Evolutionary conservation across 2,113 vertebrate genomes (phyloP).

Genomic region (Myotis brandtii): DNA sequence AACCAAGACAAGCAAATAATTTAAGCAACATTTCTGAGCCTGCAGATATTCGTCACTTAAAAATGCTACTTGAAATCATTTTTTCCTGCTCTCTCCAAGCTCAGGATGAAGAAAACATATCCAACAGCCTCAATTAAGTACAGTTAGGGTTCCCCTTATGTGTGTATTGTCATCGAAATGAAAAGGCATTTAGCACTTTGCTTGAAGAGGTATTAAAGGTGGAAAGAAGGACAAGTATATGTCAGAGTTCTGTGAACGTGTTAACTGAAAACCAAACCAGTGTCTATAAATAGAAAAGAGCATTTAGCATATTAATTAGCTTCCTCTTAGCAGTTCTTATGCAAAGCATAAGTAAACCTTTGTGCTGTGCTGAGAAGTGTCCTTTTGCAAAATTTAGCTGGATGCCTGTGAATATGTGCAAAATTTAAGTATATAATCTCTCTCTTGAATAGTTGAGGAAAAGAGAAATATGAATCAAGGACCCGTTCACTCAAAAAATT

Average conservation of each 20-base stretch:
- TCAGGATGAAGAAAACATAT: not conserved
- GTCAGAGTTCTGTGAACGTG: not conserved
- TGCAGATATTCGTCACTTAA: not conserved
- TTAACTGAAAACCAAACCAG: not conserved
- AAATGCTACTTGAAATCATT: not conserved
- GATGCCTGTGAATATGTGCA: not conserved
- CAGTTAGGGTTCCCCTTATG: not conserved
- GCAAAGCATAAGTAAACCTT: slow-evolving; percentile 9
- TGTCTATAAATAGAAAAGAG: not conserved
- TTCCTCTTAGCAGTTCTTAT: not conserved
- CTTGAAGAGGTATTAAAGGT: not conserved
- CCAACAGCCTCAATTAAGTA: not conserved
- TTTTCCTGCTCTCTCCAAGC: not conserved
- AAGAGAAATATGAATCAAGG: not conserved
- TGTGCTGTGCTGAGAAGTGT: not conserved
- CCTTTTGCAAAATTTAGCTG: slow-evolving; percentile 28
- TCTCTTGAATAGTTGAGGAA: not conserved
- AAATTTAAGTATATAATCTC: not conserved
- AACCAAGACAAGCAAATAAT: not conserved
- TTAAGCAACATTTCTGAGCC: not conserved
- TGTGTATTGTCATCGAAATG: not conserved
- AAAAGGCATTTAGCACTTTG: not conserved
- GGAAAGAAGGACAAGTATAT: not conserved
- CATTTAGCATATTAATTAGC: slow-evolving; percentile 43
- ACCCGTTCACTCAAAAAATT: not conserved